These are phyloP conservation scores for Pipistrellus pygmaeus DNA, from an alignment of 2,797 vertebrate genomes.

Conservation along the genomic window DNA sequence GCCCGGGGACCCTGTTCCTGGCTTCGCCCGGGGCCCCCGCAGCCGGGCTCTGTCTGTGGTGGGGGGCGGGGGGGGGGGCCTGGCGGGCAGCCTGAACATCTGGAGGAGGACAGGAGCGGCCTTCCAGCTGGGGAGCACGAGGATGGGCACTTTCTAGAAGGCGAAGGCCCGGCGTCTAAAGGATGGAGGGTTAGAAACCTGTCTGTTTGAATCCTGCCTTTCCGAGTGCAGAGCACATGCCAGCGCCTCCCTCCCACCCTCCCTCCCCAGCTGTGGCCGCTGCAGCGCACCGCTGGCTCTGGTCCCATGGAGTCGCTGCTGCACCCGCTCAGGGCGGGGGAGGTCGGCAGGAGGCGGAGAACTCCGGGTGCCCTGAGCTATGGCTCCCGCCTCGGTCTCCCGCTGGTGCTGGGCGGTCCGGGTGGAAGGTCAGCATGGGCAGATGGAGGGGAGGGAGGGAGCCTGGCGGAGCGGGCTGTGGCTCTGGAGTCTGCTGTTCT, in stretches of 20 bases:
- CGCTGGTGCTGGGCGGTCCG: background rate
- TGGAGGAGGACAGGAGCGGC: background rate
- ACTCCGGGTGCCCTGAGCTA: accelerated
- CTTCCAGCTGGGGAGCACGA: background rate
- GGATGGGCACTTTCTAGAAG: background rate
- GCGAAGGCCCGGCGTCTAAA: background rate
- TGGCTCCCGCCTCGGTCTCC: too few relatives aligned
- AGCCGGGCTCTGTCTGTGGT: accelerated
- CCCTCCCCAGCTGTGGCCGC: background rate
- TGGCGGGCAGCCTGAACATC: background rate
- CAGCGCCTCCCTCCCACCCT: background rate
- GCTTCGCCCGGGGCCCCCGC: background rate
- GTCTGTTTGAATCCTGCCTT: background rate
- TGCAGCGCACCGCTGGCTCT: background rate
- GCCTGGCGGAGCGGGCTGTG: background rate
- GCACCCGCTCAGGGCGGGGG: background rate
- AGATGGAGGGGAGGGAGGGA: background rate
- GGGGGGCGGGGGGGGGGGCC: background rate
- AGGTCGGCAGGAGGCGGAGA: background rate
- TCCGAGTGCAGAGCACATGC: background rate
- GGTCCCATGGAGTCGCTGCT: background rate
- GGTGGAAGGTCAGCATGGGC: background rate
- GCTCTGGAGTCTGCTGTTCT: conserved; percentile 39
- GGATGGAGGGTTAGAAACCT: background rate
- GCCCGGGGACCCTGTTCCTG: background rate